Conservation (phyloP, 2,797 vertebrate species). For the Taeniopygia guttata region DNA sequence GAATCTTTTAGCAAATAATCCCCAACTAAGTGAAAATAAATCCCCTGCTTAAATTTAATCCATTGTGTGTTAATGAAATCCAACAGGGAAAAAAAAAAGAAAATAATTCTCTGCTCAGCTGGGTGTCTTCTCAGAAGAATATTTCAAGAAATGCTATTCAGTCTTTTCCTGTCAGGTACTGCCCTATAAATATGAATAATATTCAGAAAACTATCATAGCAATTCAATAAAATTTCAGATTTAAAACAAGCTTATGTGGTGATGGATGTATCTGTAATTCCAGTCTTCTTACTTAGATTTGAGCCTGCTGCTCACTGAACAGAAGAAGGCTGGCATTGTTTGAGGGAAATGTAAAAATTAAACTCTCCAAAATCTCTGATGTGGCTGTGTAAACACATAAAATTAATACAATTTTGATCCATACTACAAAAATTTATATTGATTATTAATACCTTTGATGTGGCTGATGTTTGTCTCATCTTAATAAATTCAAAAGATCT, state of each 20-base stretch:
- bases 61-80: neutral
- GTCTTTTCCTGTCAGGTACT: neutral
- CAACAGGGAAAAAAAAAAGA: neutral
- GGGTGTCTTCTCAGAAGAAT: neutral
- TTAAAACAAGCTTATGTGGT: neutral
- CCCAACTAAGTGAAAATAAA: constrained; percentile 43
- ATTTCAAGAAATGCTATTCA: neutral
- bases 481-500: neutral
- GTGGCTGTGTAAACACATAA: neutral
- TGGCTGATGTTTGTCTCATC: neutral
- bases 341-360: neutral
- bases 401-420: neutral
- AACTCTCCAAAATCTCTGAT: neutral
- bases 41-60: constrained; percentile 8
- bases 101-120: neutral
- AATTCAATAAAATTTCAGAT: neutral
- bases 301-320: neutral
- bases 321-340: neutral
- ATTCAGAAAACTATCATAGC: neutral
- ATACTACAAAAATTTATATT: neutral
- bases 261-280: neutral
- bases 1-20: constrained; percentile 15
- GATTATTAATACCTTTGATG: neutral
- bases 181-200: neutral
- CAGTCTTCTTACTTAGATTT: neutral